Evolutionary conservation across 2,797 vertebrate genomes (phyloP).

Genomic region (Characodon lateralis): DNA sequence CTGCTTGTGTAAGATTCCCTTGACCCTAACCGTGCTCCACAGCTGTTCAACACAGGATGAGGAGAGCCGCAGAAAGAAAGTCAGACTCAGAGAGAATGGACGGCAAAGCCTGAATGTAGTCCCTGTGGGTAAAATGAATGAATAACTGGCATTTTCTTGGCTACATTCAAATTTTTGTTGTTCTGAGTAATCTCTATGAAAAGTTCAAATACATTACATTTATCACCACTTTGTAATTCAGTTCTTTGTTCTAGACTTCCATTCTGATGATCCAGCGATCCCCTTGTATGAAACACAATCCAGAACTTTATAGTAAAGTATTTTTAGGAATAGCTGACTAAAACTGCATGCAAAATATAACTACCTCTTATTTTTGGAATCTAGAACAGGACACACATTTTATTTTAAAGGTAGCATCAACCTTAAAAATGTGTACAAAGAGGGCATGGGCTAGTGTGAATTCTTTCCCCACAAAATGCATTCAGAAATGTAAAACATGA

Average conservation of each 20-base stretch:
- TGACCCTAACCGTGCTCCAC: conserved; percentile 70
- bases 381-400: neutral
- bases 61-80: conserved; percentile 57
- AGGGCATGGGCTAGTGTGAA: neutral
- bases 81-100: conserved; percentile 53
- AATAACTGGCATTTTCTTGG: conserved; percentile 65
- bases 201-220: conserved; percentile 49
- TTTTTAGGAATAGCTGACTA: conserved; percentile 23
- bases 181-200: conserved; percentile 50
- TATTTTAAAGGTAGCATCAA: neutral
- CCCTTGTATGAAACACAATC: conserved; percentile 39
- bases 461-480: neutral
- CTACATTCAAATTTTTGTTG: conserved; percentile 37
- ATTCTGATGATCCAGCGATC: conserved; percentile 26
- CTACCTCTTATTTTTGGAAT: neutral
- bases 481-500: neutral
- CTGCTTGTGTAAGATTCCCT: conserved; percentile 58
- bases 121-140: conserved; percentile 69
- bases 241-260: conserved; percentile 42
- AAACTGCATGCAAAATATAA: conserved; percentile 22
- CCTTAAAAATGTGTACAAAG: neutral
- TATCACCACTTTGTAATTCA: conserved; percentile 59
- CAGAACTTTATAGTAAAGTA: conserved; percentile 43
- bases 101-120: conserved; percentile 54
- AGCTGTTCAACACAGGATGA: conserved; percentile 72